Evolutionary conservation across 1,140 invertebrate species (phyloP).

Genomic region (Drosophila erecta): DNA sequence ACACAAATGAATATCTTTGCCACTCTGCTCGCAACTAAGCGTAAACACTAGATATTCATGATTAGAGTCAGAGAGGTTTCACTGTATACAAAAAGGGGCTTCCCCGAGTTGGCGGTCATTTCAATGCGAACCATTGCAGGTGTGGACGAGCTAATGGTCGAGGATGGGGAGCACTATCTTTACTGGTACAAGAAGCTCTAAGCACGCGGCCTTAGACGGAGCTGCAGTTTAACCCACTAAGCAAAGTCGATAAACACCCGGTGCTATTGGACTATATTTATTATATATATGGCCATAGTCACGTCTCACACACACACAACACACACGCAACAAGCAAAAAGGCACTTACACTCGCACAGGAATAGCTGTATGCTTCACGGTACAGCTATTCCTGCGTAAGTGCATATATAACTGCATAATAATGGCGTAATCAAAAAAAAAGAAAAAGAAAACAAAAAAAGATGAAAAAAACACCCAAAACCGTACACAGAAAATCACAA

Average conservation of each 20-base stretch:
- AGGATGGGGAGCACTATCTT: constrained; percentile 93
- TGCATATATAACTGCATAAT: constrained; percentile 56
- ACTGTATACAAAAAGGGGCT: neutral
- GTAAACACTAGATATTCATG: neutral
- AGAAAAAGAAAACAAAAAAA: neutral
- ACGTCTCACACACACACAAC: constrained; percentile 33
- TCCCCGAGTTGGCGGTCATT: neutral
- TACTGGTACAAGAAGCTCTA: constrained; percentile 97
- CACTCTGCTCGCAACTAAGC: no score
- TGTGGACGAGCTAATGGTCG: constrained; percentile 92
- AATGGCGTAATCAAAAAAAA: constrained; percentile 67
- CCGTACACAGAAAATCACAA: constrained; percentile 1
- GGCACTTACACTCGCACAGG: neutral
- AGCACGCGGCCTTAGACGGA: constrained; percentile 83
- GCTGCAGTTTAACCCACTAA: constrained; percentile 59
- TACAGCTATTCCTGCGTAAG: constrained; percentile 15
- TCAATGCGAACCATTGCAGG: constrained; percentile 85
- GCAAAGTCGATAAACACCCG: constrained; percentile 40
- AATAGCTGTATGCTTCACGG: constrained; percentile 1
- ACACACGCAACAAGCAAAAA: constrained; percentile 20
- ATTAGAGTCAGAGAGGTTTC: neutral
- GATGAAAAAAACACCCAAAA: neutral
- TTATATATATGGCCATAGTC: constrained; percentile 25
- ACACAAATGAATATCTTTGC: neutral
- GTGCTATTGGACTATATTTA: constrained; percentile 38